Conservation (phyloP, 2,113 vertebrate species). For the Panurus biarmicus region DNA sequence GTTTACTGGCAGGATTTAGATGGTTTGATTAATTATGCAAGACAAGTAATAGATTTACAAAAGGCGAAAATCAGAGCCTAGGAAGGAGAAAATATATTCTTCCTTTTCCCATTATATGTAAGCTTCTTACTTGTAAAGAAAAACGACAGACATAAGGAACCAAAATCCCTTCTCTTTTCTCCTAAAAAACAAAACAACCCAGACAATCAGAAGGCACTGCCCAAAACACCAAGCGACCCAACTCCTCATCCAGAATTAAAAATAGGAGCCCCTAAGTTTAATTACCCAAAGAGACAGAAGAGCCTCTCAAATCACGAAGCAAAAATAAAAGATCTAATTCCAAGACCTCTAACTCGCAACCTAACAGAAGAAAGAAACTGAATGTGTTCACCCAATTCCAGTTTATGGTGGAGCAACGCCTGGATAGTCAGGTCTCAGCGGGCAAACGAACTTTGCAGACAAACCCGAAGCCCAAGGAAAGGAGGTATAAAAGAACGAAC, state of each 20-base stretch:
- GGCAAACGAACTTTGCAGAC: background rate
- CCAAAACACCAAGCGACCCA: background rate
- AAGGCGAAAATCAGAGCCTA: background rate
- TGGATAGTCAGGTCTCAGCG: rapidly evolving
- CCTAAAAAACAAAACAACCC: background rate
- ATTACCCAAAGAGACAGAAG: background rate
- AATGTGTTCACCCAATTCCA: background rate
- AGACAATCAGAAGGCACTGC: background rate
- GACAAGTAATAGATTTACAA: background rate
- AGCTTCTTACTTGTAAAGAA: background rate
- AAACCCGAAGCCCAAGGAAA: background rate
- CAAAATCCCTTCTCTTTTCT: background rate
- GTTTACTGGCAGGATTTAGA: background rate
- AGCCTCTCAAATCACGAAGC: background rate
- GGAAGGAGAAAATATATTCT: background rate
- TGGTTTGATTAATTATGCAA: background rate
- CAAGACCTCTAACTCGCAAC: background rate
- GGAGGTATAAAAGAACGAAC: background rate
- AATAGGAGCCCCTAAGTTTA: background rate
- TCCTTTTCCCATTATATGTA: background rate
- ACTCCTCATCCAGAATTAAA: background rate
- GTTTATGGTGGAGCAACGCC: background rate
- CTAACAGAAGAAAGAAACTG: background rate
- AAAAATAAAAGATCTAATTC: background rate
- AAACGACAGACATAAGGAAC: background rate